Percentiles rank a stretch among this genome's conserved stretches.
Conservation (phyloP, 2,113 vertebrate species). For the Gasterosteus aculeatus region DNA sequence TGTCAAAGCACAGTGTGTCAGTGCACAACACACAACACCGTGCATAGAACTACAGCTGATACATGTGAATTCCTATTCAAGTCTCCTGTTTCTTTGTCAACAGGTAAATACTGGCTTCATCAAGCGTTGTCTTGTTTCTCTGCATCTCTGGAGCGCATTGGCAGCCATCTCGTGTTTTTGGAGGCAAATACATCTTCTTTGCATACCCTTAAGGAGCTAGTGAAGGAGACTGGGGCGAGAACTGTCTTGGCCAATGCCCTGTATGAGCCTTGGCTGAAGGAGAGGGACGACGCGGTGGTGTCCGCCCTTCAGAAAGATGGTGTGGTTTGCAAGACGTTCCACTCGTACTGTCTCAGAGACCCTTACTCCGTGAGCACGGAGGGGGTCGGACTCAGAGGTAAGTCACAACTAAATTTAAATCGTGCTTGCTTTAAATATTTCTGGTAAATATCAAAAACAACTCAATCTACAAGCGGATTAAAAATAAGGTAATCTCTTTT, state of each 20-base stretch:
- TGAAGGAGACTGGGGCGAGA: constrained; percentile 69
- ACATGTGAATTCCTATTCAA: neutral
- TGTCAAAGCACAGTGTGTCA: neutral
- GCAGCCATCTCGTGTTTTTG: constrained; percentile 71
- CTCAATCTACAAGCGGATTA: neutral
- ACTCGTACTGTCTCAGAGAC: constrained; percentile 80
- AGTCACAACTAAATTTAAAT: constrained; percentile 13
- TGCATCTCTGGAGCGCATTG: constrained; percentile 68
- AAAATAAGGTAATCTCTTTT: neutral
- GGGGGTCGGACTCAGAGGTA: constrained; percentile 81
- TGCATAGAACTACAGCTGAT: neutral
- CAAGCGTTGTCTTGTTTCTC: constrained; percentile 72
- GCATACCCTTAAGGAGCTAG: constrained; percentile 53
- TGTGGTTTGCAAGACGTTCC: constrained; percentile 67
- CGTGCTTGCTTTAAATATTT: constrained; percentile 3
- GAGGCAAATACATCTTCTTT: constrained; percentile 61
- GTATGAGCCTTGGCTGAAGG: constrained; percentile 82
- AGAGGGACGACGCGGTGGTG: constrained; percentile 70
- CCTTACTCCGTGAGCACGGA: constrained; percentile 77
- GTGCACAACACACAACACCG: neutral
- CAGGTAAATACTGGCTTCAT: constrained; percentile 81
- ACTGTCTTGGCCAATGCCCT: constrained; percentile 75
- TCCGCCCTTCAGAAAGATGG: constrained; percentile 65
- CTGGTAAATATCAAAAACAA: neutral
- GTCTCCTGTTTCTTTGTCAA: neutral